Evolutionary conservation across 2,113 vertebrate genomes (phyloP), one percentile per base, ranked within the genome.

Genomic region (Dicaeum eximium): DNA sequence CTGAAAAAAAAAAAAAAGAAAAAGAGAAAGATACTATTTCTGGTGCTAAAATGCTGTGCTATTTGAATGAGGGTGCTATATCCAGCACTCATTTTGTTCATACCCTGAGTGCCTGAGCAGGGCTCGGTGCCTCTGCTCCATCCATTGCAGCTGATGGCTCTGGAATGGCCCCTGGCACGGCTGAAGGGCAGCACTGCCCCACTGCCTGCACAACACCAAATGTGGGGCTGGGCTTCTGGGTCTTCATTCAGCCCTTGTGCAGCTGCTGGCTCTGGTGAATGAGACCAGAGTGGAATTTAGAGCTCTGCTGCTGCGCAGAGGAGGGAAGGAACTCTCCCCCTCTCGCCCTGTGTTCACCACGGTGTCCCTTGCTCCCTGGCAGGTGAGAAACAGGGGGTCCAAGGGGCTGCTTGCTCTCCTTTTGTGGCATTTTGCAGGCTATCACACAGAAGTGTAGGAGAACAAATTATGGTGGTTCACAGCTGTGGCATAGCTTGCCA

Each of bases 261-360:
- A 85, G 81, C 92, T 82, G 66, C 93, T 91, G 83, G n/a, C 80
- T 61, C 75, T 2, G 4, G 11, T 86, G 81, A 92, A 84, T 28
- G 69, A 65, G 48, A 40, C 51, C 6, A 1, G 40, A 37, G 47
- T 7, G 42, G 56, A 74, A 74, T 86, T 92, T 21, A 86, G 66
- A 42, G 28, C 48, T 79, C 48, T 42, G 61, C 48, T 7, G 4
- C 57, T 48, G 38, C 0, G 0, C 57, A 61, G 61, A 48, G 65
- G 17, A 64, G 65, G 57, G 35, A 89, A 85, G 35, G 23, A 57
- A 18, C 20, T 42, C 30, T 35, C 20, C 18, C 13, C 15, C 7
- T 54, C 47, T 73, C 0, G 0, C 45, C 23, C 42, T 1, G 1
- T 40, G 42, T 1, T 75, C 22, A n/a, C 27, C 1, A 1, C 16